Percentiles rank a stretch among this genome's conserved stretches.
Conservation (phyloP, 2,888 invertebrate genomes). For the Callinectes sapidus region DNA sequence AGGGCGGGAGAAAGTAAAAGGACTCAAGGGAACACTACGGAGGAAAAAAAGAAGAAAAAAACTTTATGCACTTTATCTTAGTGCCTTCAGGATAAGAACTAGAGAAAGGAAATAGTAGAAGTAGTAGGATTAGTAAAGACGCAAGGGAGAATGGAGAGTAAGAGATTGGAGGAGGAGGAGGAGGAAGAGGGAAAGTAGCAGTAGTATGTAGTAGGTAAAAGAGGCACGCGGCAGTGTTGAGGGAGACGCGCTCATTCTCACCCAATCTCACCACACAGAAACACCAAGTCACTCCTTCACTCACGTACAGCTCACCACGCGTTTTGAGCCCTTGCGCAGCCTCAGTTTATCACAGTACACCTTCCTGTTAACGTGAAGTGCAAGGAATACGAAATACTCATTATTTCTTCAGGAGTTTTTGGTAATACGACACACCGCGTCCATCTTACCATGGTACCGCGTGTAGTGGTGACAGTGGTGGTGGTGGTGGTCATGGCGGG, state of each 20-base stretch:
- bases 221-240: neutral
- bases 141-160: neutral
- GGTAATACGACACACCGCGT: neutral
- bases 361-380: neutral
- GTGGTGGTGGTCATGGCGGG: neutral
- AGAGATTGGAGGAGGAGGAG: neutral
- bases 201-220: neutral
- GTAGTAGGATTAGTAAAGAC: neutral
- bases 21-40: neutral
- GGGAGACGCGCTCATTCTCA: neutral
- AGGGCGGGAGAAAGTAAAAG: slow-evolving; percentile 32
- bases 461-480: neutral
- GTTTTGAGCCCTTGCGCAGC: neutral
- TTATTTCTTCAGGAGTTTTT: neutral
- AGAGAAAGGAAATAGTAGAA: neutral
- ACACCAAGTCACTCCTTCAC: slow-evolving; percentile 9
- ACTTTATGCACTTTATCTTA: neutral
- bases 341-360: neutral
- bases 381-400: neutral
- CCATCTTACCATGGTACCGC: neutral
- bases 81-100: slow-evolving; percentile 20
- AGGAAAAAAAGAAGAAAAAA: neutral
- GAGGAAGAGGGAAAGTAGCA: neutral
- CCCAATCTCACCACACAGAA: neutral
- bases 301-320: neutral